These are phyloP conservation scores for Cataglyphis cursor DNA, from an alignment of 2,888 invertebrate genomes.

Conservation along the genomic window DNA sequence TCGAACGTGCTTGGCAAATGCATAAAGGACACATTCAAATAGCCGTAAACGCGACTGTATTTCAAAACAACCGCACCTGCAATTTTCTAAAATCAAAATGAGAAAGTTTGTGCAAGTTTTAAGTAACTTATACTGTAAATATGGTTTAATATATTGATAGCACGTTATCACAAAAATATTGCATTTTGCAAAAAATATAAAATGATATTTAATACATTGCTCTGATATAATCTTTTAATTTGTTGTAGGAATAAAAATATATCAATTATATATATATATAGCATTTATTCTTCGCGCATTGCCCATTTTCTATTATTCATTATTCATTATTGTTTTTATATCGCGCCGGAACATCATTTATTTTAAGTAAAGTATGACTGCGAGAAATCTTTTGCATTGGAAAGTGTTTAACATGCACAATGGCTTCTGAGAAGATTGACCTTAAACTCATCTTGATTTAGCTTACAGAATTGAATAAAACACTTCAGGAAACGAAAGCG, in stretches of 20 bases:
- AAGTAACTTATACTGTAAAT: neutral
- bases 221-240: constrained; percentile 5
- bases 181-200: neutral
- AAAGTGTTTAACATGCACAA: constrained; percentile 24
- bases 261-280: neutral
- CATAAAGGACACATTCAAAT: constrained; percentile 19
- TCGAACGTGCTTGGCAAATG: constrained; percentile 24
- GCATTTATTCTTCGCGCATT: neutral
- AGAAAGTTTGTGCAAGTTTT: neutral
- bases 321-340: constrained; percentile 23
- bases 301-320: constrained; percentile 23
- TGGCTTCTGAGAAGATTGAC: neutral
- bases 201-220: neutral
- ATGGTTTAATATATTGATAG: constrained; percentile 1
- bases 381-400: neutral
- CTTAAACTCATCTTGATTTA: neutral
- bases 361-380: constrained; percentile 3
- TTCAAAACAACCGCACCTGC: neutral
- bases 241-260: constrained; percentile 17
- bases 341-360: neutral
- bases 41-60: constrained; percentile 23
- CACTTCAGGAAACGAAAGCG: neutral
- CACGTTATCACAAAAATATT: neutral
- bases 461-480: constrained; percentile 1
- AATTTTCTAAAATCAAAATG: constrained; percentile 9